A percentile compares a stretch with the other conserved stretches of the same genome.
Evolutionary conservation across 2,888 invertebrate species (phyloP).

Genomic region (Lasioglossum morio): DNA sequence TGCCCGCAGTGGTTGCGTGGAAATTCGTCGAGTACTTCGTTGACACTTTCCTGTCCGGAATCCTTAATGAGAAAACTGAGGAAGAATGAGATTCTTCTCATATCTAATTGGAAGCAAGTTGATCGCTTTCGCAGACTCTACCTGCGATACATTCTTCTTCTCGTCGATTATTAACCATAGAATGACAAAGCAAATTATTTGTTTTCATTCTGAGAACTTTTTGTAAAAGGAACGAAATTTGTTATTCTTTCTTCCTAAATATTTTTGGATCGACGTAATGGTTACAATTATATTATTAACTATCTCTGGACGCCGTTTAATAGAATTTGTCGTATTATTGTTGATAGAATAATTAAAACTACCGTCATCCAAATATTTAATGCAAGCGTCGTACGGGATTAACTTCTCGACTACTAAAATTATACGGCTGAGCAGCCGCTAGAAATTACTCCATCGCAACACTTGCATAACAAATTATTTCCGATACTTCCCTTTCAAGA

Average conservation of each 20-base stretch:
- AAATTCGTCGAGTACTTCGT: slow-evolving; percentile 16
- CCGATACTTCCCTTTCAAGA: background rate
- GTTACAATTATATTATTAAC: too few species aligned
- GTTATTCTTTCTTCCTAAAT: background rate
- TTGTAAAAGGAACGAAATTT: background rate
- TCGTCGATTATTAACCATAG: background rate
- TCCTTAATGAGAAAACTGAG: background rate
- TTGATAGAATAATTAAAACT: background rate
- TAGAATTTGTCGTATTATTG: background rate
- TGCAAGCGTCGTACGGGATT: background rate
- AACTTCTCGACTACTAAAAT: background rate
- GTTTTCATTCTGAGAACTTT: background rate
- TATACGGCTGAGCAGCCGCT: background rate
- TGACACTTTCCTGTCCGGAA: slow-evolving; percentile 13
- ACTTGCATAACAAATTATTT: background rate
- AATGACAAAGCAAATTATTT: background rate
- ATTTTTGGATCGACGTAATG: too few species aligned
- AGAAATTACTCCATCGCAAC: background rate
- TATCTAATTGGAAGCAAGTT: background rate
- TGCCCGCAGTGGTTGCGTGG: background rate
- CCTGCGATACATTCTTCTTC: background rate
- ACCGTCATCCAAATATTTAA: background rate
- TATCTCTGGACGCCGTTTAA: background rate
- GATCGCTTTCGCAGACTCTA: background rate
- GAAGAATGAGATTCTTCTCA: background rate